phyloP scores from a whole-genome alignment of 2,888 invertebrate species.

The Parnassius smintheus region DNA sequence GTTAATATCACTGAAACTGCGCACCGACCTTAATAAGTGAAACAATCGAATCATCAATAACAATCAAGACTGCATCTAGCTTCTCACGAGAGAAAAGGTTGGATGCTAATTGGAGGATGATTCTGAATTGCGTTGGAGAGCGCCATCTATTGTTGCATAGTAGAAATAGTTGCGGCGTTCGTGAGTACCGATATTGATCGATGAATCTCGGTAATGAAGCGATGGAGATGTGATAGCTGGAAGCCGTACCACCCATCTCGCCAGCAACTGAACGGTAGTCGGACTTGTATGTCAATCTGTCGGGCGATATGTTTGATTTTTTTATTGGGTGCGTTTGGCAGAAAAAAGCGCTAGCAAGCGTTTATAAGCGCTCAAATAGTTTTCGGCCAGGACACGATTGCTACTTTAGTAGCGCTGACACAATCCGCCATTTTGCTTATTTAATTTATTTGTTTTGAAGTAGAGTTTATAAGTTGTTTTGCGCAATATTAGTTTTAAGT shows the following conservation, averaged over 20 bases:
- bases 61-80: conserved; percentile 57
- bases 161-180: conserved; percentile 69
- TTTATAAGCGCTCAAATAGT: too few relatives aligned
- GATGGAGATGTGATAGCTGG: conserved; percentile 53
- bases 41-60: conserved; percentile 78
- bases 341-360: too few relatives aligned
- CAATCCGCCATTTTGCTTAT: too few relatives aligned
- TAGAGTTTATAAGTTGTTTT: too few relatives aligned
- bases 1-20: conserved; percentile 3
- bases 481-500: too few relatives aligned
- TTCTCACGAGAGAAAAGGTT: conserved; percentile 41
- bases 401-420: too few relatives aligned
- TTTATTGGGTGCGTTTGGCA: too few relatives aligned
- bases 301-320: conserved; percentile 50
- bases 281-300: conserved; percentile 38
- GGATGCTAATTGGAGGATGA: conserved; percentile 71
- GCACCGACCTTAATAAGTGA: conserved; percentile 56
- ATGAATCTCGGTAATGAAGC: conserved; percentile 66
- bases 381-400: too few relatives aligned
- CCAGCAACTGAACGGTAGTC: conserved; percentile 69
- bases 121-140: conserved; percentile 71
- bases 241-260: conserved; percentile 65
- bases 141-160: conserved; percentile 79
- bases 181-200: conserved; percentile 74
- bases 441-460: too few relatives aligned